Evolutionary conservation across 2,113 vertebrate genomes (phyloP).

Genomic region (Cynoglossus semilaevis): DNA sequence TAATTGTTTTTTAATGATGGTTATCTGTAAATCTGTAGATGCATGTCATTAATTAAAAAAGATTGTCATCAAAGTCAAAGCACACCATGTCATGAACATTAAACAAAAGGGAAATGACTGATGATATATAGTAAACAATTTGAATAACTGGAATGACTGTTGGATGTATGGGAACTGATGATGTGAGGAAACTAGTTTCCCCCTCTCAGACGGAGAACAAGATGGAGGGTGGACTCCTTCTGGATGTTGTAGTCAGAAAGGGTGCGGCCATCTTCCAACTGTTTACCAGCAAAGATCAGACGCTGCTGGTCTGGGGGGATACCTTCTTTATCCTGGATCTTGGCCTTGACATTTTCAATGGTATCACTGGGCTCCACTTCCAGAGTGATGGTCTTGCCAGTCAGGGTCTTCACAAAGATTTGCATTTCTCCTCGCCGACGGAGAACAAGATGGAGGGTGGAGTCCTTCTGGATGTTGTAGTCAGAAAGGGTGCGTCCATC

Average conservation of each 20-base stretch:
- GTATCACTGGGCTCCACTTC: constrained; percentile 46
- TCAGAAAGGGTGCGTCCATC: constrained; percentile 40
- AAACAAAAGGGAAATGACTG: too few relatives aligned
- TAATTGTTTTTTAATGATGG: too few relatives aligned
- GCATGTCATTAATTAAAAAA: too few relatives aligned
- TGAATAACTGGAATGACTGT: too few relatives aligned
- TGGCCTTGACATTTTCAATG: constrained; percentile 6
- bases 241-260: constrained; percentile 54
- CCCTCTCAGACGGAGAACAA: constrained; percentile 35
- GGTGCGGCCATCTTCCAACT: constrained; percentile 43
- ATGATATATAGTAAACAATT: too few relatives aligned
- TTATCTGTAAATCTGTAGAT: too few relatives aligned
- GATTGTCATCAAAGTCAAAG: too few relatives aligned
- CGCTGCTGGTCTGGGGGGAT: constrained; percentile 46
- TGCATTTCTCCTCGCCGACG: constrained; percentile 36
- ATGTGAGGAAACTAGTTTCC: constrained; percentile 21
- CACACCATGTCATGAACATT: too few relatives aligned
- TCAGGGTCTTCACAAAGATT: constrained; percentile 49
- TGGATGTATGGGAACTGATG: too few relatives aligned
- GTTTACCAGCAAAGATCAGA: constrained; percentile 29
- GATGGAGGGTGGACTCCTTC: constrained; percentile 49
- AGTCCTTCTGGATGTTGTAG: constrained; percentile 60
- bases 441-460: constrained; percentile 47
- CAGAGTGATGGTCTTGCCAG: constrained; percentile 47
- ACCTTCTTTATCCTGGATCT: constrained; percentile 34